These are phyloP conservation scores for Polymixis flavicincta DNA, from an alignment of 2,888 invertebrate species.

Conservation along the genomic window DNA sequence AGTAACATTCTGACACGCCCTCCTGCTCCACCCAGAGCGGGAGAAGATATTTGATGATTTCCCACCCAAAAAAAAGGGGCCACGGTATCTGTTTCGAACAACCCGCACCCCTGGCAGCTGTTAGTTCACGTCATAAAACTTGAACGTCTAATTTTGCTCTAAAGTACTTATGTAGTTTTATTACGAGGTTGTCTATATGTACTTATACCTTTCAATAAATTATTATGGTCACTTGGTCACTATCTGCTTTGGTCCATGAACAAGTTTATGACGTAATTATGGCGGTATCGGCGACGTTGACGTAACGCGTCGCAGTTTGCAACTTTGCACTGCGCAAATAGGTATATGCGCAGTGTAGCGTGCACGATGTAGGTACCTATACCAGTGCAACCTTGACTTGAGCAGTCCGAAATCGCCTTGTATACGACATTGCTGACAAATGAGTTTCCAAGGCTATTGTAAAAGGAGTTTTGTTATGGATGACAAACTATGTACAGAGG, in stretches of 20 bases:
- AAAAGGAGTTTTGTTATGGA: no score
- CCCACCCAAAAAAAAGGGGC: no score
- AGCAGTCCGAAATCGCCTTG: neutral
- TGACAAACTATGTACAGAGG: no score
- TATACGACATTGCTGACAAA: neutral
- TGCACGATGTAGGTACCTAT: neutral
- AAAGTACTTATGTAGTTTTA: no score
- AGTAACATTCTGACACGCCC: no score
- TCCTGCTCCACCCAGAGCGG: no score
- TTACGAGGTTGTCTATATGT: neutral
- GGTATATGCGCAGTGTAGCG: neutral
- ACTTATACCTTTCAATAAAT: neutral
- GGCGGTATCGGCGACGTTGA: slow-evolving; percentile 22
- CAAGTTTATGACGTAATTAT: slow-evolving; percentile 24
- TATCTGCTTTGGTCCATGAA: neutral
- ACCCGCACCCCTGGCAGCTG: no score
- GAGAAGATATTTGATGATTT: no score
- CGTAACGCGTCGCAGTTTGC: slow-evolving; percentile 10
- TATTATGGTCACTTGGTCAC: no score
- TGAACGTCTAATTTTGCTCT: no score
- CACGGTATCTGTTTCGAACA: no score
- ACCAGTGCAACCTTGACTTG: slow-evolving; percentile 3
- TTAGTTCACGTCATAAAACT: no score
- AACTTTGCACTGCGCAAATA: slow-evolving; percentile 22
- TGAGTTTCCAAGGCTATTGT: neutral